phyloP scores from a whole-genome alignment of 2,113 vertebrate species.

The Himantopus leucocephalus region DNA sequence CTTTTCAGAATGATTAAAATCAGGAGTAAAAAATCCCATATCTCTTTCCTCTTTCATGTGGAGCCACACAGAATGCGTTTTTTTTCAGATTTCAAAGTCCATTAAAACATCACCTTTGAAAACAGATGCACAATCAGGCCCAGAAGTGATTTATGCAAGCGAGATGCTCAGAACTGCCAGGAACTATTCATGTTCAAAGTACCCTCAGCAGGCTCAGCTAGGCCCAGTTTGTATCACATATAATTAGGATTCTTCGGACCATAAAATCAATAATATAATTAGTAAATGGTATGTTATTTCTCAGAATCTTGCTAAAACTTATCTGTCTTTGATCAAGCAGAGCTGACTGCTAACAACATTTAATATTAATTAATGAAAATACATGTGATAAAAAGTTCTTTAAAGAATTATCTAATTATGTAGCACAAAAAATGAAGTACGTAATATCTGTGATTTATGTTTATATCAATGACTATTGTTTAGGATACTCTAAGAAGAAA shows the following conservation, averaged over 20 bases:
- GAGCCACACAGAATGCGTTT: slow-evolving; percentile 51
- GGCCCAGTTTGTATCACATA: slow-evolving; percentile 19
- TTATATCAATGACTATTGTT: background rate
- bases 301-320: slow-evolving; percentile 81
- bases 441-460: background rate
- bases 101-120: slow-evolving; percentile 66
- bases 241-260: slow-evolving; percentile 77
- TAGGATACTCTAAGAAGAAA: background rate
- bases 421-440: background rate
- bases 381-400: slow-evolving; percentile 40
- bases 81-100: slow-evolving; percentile 54
- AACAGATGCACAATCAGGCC: slow-evolving; percentile 50
- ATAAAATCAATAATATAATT: slow-evolving; percentile 80
- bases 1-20: slow-evolving; percentile 46
- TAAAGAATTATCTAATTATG: slow-evolving; percentile 57
- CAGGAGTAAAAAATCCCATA: slow-evolving; percentile 44
- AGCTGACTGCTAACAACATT: slow-evolving; percentile 71
- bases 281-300: slow-evolving; percentile 75
- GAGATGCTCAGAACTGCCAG: slow-evolving; percentile 50
- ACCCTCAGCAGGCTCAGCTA: slow-evolving; percentile 51
- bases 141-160: slow-evolving; percentile 23
- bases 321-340: slow-evolving; percentile 76
- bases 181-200: slow-evolving; percentile 67
- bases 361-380: slow-evolving; percentile 76
- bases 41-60: slow-evolving; percentile 71